Base-by-base conservation (phyloP, 2,797 vertebrate genomes). In the Numenius phaeopus region DNA sequence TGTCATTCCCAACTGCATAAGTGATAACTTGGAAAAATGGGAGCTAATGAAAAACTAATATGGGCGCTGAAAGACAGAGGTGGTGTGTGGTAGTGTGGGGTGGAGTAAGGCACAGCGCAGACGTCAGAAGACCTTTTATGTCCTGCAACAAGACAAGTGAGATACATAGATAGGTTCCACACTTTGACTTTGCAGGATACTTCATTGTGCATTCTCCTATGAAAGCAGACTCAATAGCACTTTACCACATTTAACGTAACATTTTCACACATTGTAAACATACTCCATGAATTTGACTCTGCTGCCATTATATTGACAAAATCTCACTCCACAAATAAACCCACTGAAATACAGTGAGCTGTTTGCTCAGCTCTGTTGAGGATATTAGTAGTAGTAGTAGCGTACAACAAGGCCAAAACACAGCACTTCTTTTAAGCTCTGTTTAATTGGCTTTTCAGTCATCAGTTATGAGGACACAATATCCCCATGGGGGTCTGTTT, bases 391-490 rank as follows among this genome's bases (percentile, higher is more conserved):
- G 15, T 81, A 86, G 49, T 58, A 87, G 50, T 54, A 95, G 13
- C 8, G 5, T 23, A 94, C 50, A 97, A 81, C 54, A 88, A 91
- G 34, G 46, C 50, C 59, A 90, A 95, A 94, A 87, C 5, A 32
- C 0, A 2, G 4, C 15, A 29, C 40, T 94, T 94, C 22, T 72
- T 96, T 94, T 84, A 90, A 93, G 50, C 65, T 94, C 52, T 70
- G 59, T 44, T 91, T 95, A 86, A 84, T 50, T 89, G 83, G 83
- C 83, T 96, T 92, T 90, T 94, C 88, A 82, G 70, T 87, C 73
- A 95, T 91, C 84, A 66, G 57, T 95, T 95, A 91, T 78, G 70
- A 95, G 96, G 82, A 88, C 49, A 94, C 62, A 81, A 58, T 80
- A 90, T 88, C 39, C 32, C 72, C n/a, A 77, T 2, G 59, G 84